These are phyloP conservation scores for Cervus canadensis DNA, from an alignment of 2,113 vertebrate genomes.

Conservation along the genomic window DNA sequence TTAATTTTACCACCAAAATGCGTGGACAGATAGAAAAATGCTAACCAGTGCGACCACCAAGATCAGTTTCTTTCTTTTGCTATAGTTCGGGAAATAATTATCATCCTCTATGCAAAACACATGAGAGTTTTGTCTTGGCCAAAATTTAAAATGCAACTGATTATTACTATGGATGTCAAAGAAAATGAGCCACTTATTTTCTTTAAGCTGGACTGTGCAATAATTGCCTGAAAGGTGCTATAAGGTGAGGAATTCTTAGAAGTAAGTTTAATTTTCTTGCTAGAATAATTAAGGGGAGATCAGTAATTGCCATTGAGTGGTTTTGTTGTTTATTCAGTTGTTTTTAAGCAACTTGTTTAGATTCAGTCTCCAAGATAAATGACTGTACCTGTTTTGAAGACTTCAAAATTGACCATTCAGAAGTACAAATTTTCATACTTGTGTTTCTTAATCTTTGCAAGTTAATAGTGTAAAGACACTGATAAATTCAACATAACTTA, in stretches of 20 bases:
- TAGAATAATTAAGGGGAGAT: neutral
- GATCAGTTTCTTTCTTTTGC: neutral
- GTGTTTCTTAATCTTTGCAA: neutral
- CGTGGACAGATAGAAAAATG: neutral
- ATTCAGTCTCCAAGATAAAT: neutral
- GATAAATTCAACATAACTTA: neutral
- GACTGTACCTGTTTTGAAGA: neutral
- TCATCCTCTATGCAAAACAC: neutral
- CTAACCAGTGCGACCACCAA: neutral
- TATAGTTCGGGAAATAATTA: neutral
- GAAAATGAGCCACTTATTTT: neutral
- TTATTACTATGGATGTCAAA: neutral
- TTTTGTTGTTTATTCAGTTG: neutral
- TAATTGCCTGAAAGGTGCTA: neutral
- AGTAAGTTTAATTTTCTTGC: neutral
- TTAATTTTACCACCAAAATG: neutral
- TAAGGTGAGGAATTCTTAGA: too few relatives aligned
- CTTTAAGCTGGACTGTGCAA: neutral
- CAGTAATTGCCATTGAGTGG: neutral
- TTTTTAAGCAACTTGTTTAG: neutral
- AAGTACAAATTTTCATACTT: neutral
- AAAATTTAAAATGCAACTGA: neutral
- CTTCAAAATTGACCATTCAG: neutral
- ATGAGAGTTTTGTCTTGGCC: neutral
- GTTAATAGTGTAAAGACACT: neutral